Percentiles rank a stretch among this genome's conserved stretches.
Conservation (phyloP, 1,140 invertebrate genomes). For the Heliconius congener region DNA sequence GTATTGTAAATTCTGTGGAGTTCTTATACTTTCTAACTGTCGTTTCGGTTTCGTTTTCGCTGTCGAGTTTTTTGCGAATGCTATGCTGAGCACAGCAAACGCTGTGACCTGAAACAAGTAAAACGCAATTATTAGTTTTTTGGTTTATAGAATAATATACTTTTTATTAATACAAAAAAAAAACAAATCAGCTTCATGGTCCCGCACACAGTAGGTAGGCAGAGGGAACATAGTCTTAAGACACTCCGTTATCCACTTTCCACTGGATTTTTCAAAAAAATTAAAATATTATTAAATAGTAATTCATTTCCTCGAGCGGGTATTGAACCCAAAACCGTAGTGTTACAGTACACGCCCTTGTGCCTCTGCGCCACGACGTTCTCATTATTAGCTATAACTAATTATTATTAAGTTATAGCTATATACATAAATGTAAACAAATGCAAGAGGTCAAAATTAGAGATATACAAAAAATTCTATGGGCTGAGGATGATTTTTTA, state of each 20-base stretch:
- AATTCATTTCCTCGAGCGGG: too few species aligned
- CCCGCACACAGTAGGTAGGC: too few species aligned
- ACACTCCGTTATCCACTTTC: too few species aligned
- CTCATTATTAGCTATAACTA: too few species aligned
- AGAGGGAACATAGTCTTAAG: too few species aligned
- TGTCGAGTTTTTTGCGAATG: constrained; percentile 73
- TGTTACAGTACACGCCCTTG: too few species aligned
- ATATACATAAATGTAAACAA: background rate
- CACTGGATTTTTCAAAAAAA: too few species aligned
- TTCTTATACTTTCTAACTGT: constrained; percentile 78
- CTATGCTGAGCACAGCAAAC: constrained; percentile 75
- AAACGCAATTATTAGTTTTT: constrained; percentile 19
- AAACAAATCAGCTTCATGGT: too few species aligned
- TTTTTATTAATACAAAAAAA: background rate
- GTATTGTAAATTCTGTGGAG: constrained; percentile 82
- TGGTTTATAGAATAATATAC: background rate
- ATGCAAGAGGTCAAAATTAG: background rate
- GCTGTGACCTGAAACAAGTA: constrained; percentile 78
- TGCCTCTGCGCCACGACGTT: too few species aligned
- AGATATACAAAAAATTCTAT: background rate
- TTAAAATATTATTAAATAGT: too few species aligned
- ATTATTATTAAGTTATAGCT: background rate
- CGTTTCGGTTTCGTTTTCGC: constrained; percentile 77
- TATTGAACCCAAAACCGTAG: too few species aligned
- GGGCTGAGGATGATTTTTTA: too few species aligned